These are phyloP conservation scores for Labeo rohita DNA, from an alignment of 2,113 vertebrate genomes.

Conservation along the genomic window DNA sequence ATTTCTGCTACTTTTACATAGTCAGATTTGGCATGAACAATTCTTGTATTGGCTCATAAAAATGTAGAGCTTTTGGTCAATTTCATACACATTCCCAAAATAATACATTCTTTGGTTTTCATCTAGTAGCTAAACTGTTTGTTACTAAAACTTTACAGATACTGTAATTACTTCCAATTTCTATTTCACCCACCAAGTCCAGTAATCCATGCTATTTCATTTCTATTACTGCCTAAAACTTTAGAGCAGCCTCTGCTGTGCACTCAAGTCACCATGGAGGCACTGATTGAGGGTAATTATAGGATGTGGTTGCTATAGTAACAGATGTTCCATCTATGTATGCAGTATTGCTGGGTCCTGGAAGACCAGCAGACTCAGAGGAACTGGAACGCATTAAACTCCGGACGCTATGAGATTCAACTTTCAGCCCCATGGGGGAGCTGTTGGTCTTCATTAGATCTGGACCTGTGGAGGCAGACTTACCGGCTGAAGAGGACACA, in stretches of 20 bases:
- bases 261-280: conserved; percentile 43
- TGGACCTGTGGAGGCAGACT: background rate
- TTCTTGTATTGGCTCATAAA: background rate
- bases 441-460: conserved; percentile 43
- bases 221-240: conserved; percentile 13
- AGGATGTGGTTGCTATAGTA: conserved; percentile 40
- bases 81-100: background rate
- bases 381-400: background rate
- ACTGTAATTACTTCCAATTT: conserved; percentile 18
- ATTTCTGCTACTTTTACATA: background rate
- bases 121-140: background rate
- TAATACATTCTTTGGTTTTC: background rate
- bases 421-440: conserved; percentile 45
- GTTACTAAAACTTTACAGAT: conserved; percentile 19
- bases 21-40: too few relatives aligned
- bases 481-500: background rate
- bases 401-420: background rate
- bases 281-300: conserved; percentile 32
- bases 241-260: conserved; percentile 17
- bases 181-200: conserved; percentile 1
- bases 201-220: background rate
- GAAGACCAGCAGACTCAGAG: background rate
- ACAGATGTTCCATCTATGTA: background rate
- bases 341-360: conserved; percentile 14
- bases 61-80: background rate